Conservation (phyloP, 1,140 invertebrate species). For the Bombus haemorrhoidalis region DNA sequence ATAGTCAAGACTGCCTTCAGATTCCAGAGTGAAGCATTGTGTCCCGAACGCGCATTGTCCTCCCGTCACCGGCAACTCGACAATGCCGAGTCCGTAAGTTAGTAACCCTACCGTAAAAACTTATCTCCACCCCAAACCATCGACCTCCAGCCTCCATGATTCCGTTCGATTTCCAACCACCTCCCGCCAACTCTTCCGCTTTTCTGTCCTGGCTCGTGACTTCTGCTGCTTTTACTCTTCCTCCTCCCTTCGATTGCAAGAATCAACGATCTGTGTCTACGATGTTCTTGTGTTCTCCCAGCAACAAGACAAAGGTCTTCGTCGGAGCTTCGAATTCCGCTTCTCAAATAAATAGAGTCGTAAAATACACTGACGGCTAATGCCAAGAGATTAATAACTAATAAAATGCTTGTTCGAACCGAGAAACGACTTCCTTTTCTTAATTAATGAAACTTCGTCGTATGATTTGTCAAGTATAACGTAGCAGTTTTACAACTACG, state of each 20-base stretch:
- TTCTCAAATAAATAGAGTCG: neutral
- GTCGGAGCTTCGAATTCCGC: neutral
- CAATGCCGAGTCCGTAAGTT: slow-evolving; percentile 78
- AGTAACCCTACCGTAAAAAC: slow-evolving; percentile 78
- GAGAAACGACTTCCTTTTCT: neutral
- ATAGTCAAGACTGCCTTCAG: slow-evolving; percentile 72
- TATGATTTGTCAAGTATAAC: too few relatives aligned
- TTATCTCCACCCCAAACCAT: slow-evolving; percentile 71
- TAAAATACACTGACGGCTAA: neutral
- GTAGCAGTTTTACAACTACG: neutral
- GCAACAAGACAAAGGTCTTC: neutral
- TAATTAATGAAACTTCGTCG: neutral
- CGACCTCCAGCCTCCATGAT: slow-evolving; percentile 68
- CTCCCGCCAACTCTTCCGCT: slow-evolving; percentile 16
- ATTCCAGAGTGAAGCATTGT: slow-evolving; percentile 77
- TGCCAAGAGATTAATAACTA: too few relatives aligned
- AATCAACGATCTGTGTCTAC: neutral
- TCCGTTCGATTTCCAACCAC: slow-evolving; percentile 69
- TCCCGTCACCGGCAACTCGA: slow-evolving; percentile 75
- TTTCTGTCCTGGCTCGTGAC: slow-evolving; percentile 26
- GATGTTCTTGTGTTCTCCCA: neutral
- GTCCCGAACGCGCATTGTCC: slow-evolving; percentile 76
- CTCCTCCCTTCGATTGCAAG: neutral
- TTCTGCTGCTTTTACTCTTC: neutral
- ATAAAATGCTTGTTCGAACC: too few relatives aligned